Base-by-base conservation (phyloP, 2,888 invertebrate genomes). In the Drosophila hawaiiensis region DNA sequence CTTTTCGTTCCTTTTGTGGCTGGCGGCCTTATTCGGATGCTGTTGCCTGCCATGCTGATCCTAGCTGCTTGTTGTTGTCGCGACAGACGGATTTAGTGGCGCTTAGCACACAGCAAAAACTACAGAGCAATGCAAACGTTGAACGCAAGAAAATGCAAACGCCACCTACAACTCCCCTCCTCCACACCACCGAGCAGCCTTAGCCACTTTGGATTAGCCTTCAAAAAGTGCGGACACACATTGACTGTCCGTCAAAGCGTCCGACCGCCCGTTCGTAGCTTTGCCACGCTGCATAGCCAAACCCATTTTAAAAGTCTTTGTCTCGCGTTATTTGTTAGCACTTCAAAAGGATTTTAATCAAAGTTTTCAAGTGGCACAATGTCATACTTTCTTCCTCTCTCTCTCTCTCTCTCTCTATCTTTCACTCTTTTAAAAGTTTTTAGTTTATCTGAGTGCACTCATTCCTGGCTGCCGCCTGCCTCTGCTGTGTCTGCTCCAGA, bases 341-440 rank as follows among this genome's bases (percentile, higher is more conserved):
- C 84, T 84, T 84, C 84, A 86, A 82, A 89, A 86, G 89, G 89
- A 84, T 84, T 84, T 84, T 89, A 89, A 84, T 84, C 84, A 84
- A 89, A 84, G 84, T 84, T 84, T 89, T 89, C 77, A 89, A 84
- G 87, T 84, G 87, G 54, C 83, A 75, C 74, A 70, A 56, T 70
- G 68, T 76, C 73, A 59, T 72, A 58, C 58, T 53, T 39, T 22
- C 50, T 31, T 19, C 12, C 47, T 19, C 33, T 22, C 47, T 55
- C 43, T 31, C 28, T 25, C 28, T 16, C 43, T 7, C 19, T 25
- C 7, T 43, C 10, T 29, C 22, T 19, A 22, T 43, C 35, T 37
- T 12, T 25, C 19, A 22, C n/a, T 22, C 52, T 56, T 16, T 69
- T 22, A 49, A 78, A 47, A 82, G 64, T 79, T 87, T 68, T 73